Percentiles rank a stretch among this genome's conserved stretches.
Conservation (phyloP, 2,888 invertebrate genomes). For the Lobophora halterata region DNA sequence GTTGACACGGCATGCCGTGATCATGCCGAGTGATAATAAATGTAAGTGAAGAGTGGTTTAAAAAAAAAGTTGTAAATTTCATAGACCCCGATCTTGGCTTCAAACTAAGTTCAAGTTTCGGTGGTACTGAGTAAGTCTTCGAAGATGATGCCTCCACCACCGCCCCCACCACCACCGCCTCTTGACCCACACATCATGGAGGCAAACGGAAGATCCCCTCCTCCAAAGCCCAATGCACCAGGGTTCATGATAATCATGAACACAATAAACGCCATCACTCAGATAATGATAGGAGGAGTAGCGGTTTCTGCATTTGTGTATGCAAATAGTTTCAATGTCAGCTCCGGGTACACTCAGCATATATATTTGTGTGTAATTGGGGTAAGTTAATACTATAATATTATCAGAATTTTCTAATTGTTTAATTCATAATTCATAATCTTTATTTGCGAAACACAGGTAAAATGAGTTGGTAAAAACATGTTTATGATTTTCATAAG, state of each 20-base stretch:
- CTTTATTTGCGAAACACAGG: no score
- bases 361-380: slow-evolving; percentile 53
- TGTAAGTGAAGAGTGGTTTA: no score
- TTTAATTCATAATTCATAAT: no score
- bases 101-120: no score
- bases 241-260: slow-evolving; percentile 35
- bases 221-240: slow-evolving; percentile 16
- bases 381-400: slow-evolving; percentile 46
- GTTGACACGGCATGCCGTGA: no score
- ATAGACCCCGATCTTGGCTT: no score
- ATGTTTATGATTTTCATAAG: no score
- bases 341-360: slow-evolving; percentile 37
- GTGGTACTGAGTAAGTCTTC: neutral
- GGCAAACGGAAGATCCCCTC: slow-evolving; percentile 22
- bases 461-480: no score
- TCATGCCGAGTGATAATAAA: no score
- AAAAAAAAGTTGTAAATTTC: no score
- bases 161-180: slow-evolving; percentile 23
- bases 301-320: slow-evolving; percentile 37
- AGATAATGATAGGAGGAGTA: slow-evolving; percentile 43
- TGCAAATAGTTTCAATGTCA: slow-evolving; percentile 15
- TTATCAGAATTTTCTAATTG: no score
- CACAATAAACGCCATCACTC: slow-evolving; percentile 39
- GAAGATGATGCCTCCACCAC: slow-evolving; percentile 27
- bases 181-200: slow-evolving; percentile 26